These are phyloP conservation scores for Harmothoe impar DNA, from an alignment of 2,888 invertebrate species.

Conservation along the genomic window DNA sequence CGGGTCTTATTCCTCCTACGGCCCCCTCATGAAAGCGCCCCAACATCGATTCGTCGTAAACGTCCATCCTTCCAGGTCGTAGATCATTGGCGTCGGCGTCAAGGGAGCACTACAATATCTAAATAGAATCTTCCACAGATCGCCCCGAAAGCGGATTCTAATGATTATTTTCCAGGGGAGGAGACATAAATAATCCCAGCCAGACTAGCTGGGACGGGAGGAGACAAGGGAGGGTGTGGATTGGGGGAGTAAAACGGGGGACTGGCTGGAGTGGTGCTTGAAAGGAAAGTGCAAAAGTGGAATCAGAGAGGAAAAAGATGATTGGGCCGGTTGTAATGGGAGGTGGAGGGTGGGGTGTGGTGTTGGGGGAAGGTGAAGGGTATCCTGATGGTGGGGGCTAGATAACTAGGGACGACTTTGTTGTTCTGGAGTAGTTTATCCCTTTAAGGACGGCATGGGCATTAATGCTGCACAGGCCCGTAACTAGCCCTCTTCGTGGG, in stretches of 20 bases:
- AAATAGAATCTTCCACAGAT: conserved; percentile 36
- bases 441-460: no score
- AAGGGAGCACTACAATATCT: conserved; percentile 16
- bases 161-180: conserved; percentile 37
- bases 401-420: no score
- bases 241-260: not conserved
- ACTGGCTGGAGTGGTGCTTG: not conserved
- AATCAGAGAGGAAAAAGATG: not conserved
- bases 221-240: not conserved
- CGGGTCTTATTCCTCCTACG: no score
- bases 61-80: not conserved
- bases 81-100: conserved; percentile 18
- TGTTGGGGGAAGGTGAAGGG: no score
- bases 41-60: conserved; percentile 9
- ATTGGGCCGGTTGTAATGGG: no score
- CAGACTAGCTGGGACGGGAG: not conserved
- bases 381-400: no score
- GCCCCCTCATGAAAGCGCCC: not conserved
- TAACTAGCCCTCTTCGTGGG: no score
- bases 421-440: no score
- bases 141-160: conserved; percentile 26
- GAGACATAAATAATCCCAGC: not conserved
- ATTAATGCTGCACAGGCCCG: no score
- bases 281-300: not conserved
- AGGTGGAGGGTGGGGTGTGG: no score